Conservation (phyloP, 2,797 vertebrate genomes). For the Alouatta caraya region DNA sequence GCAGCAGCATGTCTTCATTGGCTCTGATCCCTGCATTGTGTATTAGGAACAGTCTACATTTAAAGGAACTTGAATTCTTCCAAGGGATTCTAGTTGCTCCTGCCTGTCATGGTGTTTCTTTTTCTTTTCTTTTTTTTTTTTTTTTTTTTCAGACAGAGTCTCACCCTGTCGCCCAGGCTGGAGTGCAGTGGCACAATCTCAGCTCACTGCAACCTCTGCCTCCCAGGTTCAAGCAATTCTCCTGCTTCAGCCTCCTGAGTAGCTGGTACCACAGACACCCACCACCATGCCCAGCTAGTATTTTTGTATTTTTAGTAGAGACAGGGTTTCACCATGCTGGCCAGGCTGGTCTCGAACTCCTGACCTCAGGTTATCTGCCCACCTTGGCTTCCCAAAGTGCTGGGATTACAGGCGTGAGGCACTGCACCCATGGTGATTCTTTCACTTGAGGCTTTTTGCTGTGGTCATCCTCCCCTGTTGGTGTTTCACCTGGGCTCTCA, state of each 20-base stretch:
- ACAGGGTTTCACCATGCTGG: background rate
- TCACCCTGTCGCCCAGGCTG: background rate
- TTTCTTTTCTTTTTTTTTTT: background rate
- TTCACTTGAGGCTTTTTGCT: background rate
- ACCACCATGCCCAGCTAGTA: background rate
- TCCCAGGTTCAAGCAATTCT: background rate
- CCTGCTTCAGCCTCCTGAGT: background rate
- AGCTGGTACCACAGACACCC: background rate
- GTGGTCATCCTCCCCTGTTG: background rate
- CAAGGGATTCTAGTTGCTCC: slow-evolving; percentile 3
- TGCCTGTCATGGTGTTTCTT: background rate
- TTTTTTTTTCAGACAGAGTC: background rate
- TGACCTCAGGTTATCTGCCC: no score
- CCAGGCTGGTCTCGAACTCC: background rate
- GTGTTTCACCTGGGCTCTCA: background rate
- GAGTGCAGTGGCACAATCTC: background rate
- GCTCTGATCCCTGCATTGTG: background rate
- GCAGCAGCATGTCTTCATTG: slow-evolving; percentile 13
- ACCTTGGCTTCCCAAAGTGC: no score
- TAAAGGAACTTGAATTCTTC: slow-evolving; percentile 1
- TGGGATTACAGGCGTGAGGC: no score
- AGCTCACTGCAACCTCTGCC: background rate
- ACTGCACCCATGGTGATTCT: background rate
- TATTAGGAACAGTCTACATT: background rate
- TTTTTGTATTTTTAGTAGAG: background rate